Base-by-base conservation (phyloP, 2,113 vertebrate genomes). In the Elephas maximus region DNA sequence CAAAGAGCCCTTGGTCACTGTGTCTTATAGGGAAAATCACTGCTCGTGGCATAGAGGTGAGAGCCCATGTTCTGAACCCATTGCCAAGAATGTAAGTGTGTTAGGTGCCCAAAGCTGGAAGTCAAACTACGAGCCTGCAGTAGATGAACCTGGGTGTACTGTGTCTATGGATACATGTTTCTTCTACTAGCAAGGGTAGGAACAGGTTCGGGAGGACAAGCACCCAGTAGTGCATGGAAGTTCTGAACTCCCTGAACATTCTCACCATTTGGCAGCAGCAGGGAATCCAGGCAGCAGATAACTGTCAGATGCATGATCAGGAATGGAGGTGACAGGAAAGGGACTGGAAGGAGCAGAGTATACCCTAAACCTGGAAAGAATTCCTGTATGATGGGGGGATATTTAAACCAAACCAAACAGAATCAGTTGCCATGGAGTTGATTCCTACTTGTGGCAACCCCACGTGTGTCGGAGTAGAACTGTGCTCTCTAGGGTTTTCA, bases 371-470 rank as follows among this genome's bases (percentile, higher is more conserved):
- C 21, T 28, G 33, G 45, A 53, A 71, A 86, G 60, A 90, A 24
- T 45, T 8, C 8, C 44, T n/a, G 20, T 65, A 1, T 8, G 9
- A 17, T 18, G 14, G 30, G 57, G 30, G 23, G 0, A 5, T 2
- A 33, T 26, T 80, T 12, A 65, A 11, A 12, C 5, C 21, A 3
- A n/a, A 73, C 17, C 14, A 37, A 73, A 73, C 69, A 37, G 8
- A 62, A 37, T 1, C 69, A 20, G 7, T 37, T n/a, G 69, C 33
- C 10, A 73, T 73, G 33, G 33, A 37, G 33, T 9, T 73, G 33
- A 17, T 20, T 73, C 67, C 69, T n/a, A 73, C 15, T 73, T 15
- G 28, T 73, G 69, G 69, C 14, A 6, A 20, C 69, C 67, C 69
- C 69, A 7, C 20, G n/a, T 71, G 33, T 37, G 33, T 37, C 17